phyloP scores from a whole-genome alignment of 1,140 invertebrate genomes.

The Orussus abietinus region DNA sequence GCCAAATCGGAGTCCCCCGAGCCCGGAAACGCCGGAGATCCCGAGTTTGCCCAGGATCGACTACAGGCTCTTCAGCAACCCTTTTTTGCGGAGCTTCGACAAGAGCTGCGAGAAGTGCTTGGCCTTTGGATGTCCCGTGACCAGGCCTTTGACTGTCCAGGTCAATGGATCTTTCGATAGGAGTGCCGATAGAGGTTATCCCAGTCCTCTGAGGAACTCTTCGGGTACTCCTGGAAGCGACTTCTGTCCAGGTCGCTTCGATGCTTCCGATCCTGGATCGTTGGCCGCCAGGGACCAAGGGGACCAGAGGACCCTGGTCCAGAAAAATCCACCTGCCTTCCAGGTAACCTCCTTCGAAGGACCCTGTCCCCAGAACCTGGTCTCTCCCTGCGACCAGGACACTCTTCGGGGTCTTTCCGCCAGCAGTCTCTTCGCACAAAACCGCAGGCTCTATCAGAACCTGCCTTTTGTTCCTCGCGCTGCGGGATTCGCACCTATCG shows the following conservation, averaged over 20 bases:
- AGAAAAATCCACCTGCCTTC: slow-evolving; percentile 21
- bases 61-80: slow-evolving; percentile 38
- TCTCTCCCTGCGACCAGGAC: slow-evolving; percentile 29
- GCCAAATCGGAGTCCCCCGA: slow-evolving; percentile 19
- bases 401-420: slow-evolving; percentile 27
- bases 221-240: too few species aligned
- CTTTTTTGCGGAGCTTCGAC: slow-evolving; percentile 39
- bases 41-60: slow-evolving; percentile 36
- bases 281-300: slow-evolving; percentile 16
- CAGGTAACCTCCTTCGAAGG: slow-evolving; percentile 48
- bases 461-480: slow-evolving; percentile 27
- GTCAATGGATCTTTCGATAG: slow-evolving; percentile 33
- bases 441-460: slow-evolving; percentile 30
- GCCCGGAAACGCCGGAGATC: slow-evolving; percentile 34
- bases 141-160: slow-evolving; percentile 32
- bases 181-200: slow-evolving; percentile 8
- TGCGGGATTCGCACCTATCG: slow-evolving; percentile 15
- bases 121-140: slow-evolving; percentile 11
- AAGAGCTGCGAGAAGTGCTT: slow-evolving; percentile 14
- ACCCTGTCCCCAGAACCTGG: slow-evolving; percentile 39
- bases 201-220: too few species aligned
- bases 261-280: too few species aligned
- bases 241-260: too few species aligned
- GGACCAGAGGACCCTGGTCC: background rate
- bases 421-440: slow-evolving; percentile 16